These are phyloP conservation scores for Timandra comae DNA, from an alignment of 2,888 invertebrate genomes.

Conservation along the genomic window DNA sequence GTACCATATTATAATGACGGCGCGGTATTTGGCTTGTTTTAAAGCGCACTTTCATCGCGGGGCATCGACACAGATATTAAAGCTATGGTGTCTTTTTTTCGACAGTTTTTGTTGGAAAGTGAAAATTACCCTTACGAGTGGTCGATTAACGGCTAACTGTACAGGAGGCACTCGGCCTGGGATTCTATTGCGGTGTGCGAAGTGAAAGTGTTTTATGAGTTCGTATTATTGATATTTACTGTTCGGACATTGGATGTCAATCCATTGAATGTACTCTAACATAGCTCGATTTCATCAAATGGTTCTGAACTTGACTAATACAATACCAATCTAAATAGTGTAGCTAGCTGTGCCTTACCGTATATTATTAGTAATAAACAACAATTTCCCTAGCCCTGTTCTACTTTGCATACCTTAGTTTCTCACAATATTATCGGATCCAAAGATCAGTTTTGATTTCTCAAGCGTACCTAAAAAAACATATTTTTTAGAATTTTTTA, in stretches of 20 bases:
- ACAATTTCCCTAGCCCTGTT: no score
- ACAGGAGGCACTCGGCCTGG: conserved; percentile 6
- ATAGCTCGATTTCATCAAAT: no score
- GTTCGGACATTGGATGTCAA: conserved; percentile 8
- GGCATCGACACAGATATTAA: conserved; percentile 45
- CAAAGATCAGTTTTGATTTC: no score
- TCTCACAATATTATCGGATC: no score
- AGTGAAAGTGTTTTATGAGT: conserved; percentile 30
- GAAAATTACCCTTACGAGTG: conserved; percentile 35
- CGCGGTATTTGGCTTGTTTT: conserved; percentile 19
- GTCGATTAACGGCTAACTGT: neutral
- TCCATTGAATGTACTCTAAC: neutral
- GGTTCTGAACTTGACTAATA: no score
- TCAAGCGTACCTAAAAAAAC: no score
- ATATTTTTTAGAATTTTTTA: no score
- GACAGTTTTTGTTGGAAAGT: conserved; percentile 44
- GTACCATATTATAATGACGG: conserved; percentile 29
- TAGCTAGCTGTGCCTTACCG: no score
- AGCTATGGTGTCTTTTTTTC: conserved; percentile 36
- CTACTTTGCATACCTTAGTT: no score
- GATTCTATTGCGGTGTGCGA: conserved; percentile 17
- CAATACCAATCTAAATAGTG: no score
- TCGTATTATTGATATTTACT: conserved; percentile 18
- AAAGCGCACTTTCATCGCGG: conserved; percentile 42
- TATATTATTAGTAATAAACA: no score